phyloP scores from a whole-genome alignment of 2,113 vertebrate species.

The Himantopus leucocephalus region DNA sequence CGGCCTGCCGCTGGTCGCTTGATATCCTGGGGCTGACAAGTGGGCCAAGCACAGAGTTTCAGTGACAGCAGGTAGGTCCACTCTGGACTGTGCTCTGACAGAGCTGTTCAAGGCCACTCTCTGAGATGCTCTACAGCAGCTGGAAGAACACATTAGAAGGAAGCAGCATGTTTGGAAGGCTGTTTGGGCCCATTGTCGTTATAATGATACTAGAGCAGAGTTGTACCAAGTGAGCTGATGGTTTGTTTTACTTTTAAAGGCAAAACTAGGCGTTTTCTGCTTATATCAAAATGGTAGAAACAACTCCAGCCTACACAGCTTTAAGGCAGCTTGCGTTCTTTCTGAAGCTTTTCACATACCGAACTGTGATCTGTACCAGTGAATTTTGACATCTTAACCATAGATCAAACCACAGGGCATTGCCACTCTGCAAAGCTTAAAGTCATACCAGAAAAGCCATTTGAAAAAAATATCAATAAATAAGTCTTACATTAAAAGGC shows the following conservation, averaged over 20 bases:
- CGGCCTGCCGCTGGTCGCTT: not conserved
- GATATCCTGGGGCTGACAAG: not conserved
- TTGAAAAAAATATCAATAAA: not conserved
- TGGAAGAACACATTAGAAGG: not conserved
- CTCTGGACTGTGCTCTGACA: not conserved
- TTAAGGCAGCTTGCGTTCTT: not conserved
- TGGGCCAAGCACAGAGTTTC: not conserved
- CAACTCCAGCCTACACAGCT: not conserved
- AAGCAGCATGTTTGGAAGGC: not conserved
- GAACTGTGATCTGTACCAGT: not conserved
- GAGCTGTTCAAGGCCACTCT: not conserved
- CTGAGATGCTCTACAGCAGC: not conserved
- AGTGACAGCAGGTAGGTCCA: not conserved
- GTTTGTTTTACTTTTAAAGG: not conserved
- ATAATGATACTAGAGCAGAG: not conserved
- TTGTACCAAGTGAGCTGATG: not conserved
- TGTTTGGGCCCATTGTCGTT: not conserved
- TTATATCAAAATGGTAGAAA: not conserved
- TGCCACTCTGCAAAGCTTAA: not conserved
- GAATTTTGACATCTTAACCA: not conserved
- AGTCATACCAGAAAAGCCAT: not conserved
- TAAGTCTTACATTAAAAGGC: not conserved
- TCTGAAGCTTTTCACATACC: not conserved
- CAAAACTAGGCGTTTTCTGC: not conserved
- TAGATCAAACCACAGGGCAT: not conserved